Conservation (phyloP, 2,113 vertebrate species). For the Columbina picui region DNA sequence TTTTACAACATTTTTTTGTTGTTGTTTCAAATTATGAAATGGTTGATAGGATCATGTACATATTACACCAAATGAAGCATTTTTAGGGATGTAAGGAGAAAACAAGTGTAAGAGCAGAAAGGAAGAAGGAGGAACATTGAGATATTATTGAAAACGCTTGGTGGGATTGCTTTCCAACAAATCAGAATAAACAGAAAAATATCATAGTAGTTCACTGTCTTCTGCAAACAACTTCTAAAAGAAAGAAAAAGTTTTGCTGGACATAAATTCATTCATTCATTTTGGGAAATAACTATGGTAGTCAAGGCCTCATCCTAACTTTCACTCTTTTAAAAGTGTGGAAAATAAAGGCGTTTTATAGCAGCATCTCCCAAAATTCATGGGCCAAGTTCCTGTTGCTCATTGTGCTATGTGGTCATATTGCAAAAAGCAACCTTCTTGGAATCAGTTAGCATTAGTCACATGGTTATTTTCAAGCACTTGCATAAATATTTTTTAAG, state of each 20-base stretch:
- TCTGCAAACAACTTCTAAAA: not conserved
- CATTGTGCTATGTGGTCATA: not conserved
- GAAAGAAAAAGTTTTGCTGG: not conserved
- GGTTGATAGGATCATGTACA: not conserved
- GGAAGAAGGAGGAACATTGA: not conserved
- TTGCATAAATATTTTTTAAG: not conserved
- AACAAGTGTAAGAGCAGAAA: not conserved
- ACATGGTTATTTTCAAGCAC: not conserved
- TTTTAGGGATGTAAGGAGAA: not conserved
- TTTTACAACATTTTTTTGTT: not conserved
- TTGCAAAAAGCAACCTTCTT: not conserved
- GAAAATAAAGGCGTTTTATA: not conserved
- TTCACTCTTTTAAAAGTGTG: not conserved
- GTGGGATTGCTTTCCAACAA: not conserved
- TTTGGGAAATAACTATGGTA: not conserved
- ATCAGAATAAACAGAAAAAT: not conserved
- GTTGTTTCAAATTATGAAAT: not conserved
- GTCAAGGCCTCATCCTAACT: not conserved
- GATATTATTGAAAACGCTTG: not conserved
- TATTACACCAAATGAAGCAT: not conserved
- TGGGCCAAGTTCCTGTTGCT: not conserved
- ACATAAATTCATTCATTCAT: not conserved
- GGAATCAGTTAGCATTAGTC: not conserved
- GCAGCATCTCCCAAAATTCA: not conserved
- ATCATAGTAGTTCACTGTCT: not conserved